Base-by-base conservation (phyloP, 2,113 vertebrate species). In the Catharus bicknelli region DNA sequence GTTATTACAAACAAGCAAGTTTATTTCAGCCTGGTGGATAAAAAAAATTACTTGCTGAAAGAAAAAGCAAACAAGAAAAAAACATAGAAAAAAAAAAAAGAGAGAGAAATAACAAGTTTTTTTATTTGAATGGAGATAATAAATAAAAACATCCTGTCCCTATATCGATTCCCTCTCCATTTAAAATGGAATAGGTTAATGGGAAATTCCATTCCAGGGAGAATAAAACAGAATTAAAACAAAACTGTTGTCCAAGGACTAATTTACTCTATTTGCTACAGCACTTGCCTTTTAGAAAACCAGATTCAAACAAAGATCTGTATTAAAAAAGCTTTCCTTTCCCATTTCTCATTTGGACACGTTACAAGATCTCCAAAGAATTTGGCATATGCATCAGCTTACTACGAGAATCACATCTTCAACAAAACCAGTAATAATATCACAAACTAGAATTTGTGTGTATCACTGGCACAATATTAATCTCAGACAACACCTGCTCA, bases 51-150 rank as follows among this genome's bases (percentile, higher is more conserved):
- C 16, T 51, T 88, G 30, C 16, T 54, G 32, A 92, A 83, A 72
- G 47, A 74, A 81, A 83, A 83, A 22, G 18, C 16, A 72, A 75
- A n/a, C n/a, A 68, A 83, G 23, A 45, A 72, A 62, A 77, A 73
- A 48, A 40, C 1, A 3, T 1, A 18, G 5, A 7, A 3, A 4
- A 1, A 1, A 1, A 23, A 32, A 77, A 61, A 61, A 20, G 8
- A 90, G 25, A 64, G 19, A 83, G 36, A 87, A 94, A 23, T n/a
- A 55, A 26, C 5, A 85, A 40, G 9, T 11, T 58, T 69, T 58
- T 38, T 75, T 50, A 78, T 72, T 64, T 84, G 17, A 88, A 79
- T 22, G 2, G 29, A 75, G 32, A 42, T 42, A 72, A 85, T 72
- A 93, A 90, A 84, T 51, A 95, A 92, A 83, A 72, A 58, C 21